Evolutionary conservation across 2,888 invertebrate species (phyloP).

Genomic region (Chrysolina oricalcia): DNA sequence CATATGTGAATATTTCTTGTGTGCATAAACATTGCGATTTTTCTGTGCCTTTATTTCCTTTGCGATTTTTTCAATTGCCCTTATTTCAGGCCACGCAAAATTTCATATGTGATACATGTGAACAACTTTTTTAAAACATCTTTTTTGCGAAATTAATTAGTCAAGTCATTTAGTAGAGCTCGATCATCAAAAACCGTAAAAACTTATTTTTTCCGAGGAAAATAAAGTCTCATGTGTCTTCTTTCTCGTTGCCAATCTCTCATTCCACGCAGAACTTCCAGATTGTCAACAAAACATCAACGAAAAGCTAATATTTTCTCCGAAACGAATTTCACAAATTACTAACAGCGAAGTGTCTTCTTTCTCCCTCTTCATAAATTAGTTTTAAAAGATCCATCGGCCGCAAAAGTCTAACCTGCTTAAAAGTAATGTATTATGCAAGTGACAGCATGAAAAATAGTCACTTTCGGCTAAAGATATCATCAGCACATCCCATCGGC

Average conservation of each 20-base stretch:
- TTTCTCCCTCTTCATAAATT: constrained; percentile 24
- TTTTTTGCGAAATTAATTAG: no score
- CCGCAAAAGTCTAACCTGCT: constrained; percentile 56
- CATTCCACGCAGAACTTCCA: background rate
- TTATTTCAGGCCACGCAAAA: no score
- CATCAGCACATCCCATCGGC: constrained; percentile 27
- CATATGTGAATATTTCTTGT: no score
- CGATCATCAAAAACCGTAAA: no score
- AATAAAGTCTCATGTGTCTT: background rate
- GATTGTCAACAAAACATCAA: constrained; percentile 14
- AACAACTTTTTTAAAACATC: no score
- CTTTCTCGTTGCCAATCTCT: background rate
- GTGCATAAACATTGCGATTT: no score
- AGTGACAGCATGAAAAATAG: constrained; percentile 69
- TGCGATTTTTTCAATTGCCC: no score
- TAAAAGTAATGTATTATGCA: constrained; percentile 64
- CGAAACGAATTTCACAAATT: constrained; percentile 19
- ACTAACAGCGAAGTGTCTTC: constrained; percentile 11
- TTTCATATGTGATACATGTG: no score
- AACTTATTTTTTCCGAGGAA: no score
- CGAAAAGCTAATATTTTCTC: background rate
- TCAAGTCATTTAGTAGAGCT: no score
- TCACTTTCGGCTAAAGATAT: constrained; percentile 58
- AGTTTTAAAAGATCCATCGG: constrained; percentile 39
- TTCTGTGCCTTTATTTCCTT: no score